Base-by-base conservation (phyloP, 2,888 invertebrate genomes). In the Drosophila quasianomalipes region DNA sequence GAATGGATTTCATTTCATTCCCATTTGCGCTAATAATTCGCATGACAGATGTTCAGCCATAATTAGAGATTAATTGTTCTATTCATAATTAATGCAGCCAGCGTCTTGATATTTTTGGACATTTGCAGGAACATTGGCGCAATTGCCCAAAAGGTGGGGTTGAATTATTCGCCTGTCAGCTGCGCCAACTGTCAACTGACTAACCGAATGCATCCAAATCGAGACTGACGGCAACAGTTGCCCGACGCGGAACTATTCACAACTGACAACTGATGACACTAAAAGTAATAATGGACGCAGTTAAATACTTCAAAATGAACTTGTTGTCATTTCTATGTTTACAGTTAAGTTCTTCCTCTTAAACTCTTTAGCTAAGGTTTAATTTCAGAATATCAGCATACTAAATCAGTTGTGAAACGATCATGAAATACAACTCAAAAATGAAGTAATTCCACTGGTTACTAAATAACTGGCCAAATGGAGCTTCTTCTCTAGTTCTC, bases 61-160 rank as follows among this genome's bases (percentile, higher is more conserved):
- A 92, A 92, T 92, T 92, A 92, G 92, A 92, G 92, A 92, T 92
- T 92, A 92, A 92, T 92, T 92, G 92, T 92, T 92, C 86, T 91
- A 83, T 85, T 91, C 89, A 90, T 85, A 91, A 89, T 86, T 85
- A 83, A 82, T 74, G 78, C 79, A 72, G 60, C 31, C 31, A 60
- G 68, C 64, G 19, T 0, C 60, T 60, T 78, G 76, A 88, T 83
- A 90, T 88, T 90, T 85, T 88, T 90, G 85, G 89, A 87, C 82
- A 82, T 81, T 80, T 67, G 83, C 83, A 70, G 79, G 72, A 76
- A 80, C 68, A 47, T 47, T 47, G 7, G 64, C 71, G 67, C 72
- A 69, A 80, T 63, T 82, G 60, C 67, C 74, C 70, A 55, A 70
- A 74, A 70, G 74, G 70, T 76, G 78, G 72, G 84, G 70, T 28